Percentiles rank a stretch among this genome's conserved stretches.
Conservation (phyloP, 92 coral and sea anemone species). For the Parazoanthus darwini region DNA sequence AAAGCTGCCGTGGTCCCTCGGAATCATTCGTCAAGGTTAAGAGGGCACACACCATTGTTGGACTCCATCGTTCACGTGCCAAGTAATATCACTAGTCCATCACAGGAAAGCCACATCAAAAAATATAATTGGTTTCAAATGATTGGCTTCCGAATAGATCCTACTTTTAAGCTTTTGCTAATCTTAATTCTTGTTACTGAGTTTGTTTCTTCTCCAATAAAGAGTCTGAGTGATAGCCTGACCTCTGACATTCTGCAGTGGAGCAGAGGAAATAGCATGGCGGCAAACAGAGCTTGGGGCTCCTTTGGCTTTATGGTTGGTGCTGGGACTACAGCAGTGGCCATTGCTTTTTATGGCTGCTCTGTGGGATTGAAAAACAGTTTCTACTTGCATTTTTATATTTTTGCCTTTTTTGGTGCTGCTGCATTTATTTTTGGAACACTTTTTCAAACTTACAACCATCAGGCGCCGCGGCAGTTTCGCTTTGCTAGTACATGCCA, state of each 20-base stretch:
- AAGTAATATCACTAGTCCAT: neutral
- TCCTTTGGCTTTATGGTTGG: slow-evolving; percentile 75
- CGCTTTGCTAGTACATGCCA: slow-evolving; percentile 69
- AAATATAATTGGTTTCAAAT: slow-evolving; percentile 24
- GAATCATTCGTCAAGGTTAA: slow-evolving; percentile 16
- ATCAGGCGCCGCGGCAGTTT: slow-evolving; percentile 68
- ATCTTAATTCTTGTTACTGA: slow-evolving; percentile 67
- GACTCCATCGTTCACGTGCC: neutral
- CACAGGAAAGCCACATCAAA: neutral
- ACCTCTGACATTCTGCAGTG: slow-evolving; percentile 69
- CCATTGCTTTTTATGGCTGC: slow-evolving; percentile 75
- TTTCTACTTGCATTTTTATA: slow-evolving; percentile 87
- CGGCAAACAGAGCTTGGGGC: slow-evolving; percentile 57
- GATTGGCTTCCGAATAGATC: slow-evolving; percentile 79
- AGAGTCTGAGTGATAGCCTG: slow-evolving; percentile 66
- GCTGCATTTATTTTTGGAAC: slow-evolving; percentile 70
- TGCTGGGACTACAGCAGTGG: slow-evolving; percentile 67
- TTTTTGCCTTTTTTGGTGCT: slow-evolving; percentile 70
- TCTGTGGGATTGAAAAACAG: slow-evolving; percentile 67
- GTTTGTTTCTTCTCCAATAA: slow-evolving; percentile 75
- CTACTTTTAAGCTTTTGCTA: slow-evolving; percentile 60
- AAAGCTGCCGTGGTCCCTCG: neutral
- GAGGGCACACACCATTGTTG: neutral
- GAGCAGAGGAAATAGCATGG: slow-evolving; percentile 53
- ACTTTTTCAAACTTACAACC: slow-evolving; percentile 67